These are phyloP conservation scores for Bombus polaris DNA, from an alignment of 1,140 invertebrate species.

Conservation along the genomic window DNA sequence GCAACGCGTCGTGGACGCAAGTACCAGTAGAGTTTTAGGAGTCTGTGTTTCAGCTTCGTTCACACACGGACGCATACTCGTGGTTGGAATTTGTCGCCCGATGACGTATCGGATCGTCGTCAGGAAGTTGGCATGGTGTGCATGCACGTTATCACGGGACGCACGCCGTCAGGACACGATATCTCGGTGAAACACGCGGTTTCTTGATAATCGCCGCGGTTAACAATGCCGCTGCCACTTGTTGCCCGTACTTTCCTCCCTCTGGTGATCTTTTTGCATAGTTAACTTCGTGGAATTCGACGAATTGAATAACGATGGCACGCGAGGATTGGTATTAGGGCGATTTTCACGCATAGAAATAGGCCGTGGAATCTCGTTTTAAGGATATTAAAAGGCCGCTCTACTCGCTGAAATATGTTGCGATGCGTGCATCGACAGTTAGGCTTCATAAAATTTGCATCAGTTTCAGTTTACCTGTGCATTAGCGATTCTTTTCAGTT, in stretches of 20 bases:
- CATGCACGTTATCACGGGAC: constrained; percentile 70
- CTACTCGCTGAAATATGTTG: too few relatives aligned
- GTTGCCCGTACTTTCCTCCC: constrained; percentile 10
- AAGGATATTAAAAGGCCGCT: too few relatives aligned
- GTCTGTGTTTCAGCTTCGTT: constrained; percentile 1
- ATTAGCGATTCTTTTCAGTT: too few relatives aligned
- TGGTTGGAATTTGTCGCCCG: constrained; percentile 45
- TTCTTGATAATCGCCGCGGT: constrained; percentile 71
- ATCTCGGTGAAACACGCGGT: constrained; percentile 78
- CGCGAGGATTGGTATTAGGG: too few relatives aligned
- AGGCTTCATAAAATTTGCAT: too few relatives aligned
- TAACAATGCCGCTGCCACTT: constrained; percentile 64
- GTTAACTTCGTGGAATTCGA: too few relatives aligned
- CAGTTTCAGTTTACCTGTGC: too few relatives aligned
- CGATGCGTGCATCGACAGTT: too few relatives aligned
- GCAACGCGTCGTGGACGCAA: not conserved
- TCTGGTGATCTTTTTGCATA: not conserved
- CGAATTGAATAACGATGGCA: not conserved
- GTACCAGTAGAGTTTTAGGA: not conserved
- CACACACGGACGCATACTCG: not conserved
- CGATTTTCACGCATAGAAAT: too few relatives aligned
- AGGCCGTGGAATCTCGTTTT: too few relatives aligned
- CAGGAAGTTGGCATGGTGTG: constrained; percentile 74
- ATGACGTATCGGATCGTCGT: constrained; percentile 44
- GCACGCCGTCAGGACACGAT: constrained; percentile 63